phyloP scores from a whole-genome alignment of 2,113 vertebrate species.

The Calidris pugnax region DNA sequence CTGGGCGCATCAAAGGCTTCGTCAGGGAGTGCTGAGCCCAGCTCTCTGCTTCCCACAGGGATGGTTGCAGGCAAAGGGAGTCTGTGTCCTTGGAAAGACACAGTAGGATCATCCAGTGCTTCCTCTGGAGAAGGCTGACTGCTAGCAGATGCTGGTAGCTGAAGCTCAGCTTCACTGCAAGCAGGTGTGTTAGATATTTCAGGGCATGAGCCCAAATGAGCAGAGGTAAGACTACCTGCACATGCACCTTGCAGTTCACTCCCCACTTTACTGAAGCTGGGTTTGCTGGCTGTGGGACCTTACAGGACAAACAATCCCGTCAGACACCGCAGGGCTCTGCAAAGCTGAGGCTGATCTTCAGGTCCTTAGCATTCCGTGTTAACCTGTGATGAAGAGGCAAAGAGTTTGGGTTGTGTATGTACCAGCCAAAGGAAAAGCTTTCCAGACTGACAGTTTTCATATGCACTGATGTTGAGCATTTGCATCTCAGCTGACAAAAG shows the following conservation, averaged over 20 bases:
- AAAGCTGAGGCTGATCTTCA: neutral
- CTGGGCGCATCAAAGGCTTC: neutral
- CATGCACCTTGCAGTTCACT: neutral
- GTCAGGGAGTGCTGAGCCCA: accelerated
- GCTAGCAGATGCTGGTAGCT: neutral
- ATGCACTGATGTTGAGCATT: neutral
- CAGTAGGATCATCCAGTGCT: accelerated
- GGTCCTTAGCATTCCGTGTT: neutral
- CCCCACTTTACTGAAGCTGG: accelerated
- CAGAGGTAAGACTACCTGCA: neutral
- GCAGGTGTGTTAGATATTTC: neutral
- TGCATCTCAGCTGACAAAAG: neutral
- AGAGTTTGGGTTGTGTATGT: neutral
- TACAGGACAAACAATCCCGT: neutral
- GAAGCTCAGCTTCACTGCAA: neutral
- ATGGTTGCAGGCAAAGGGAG: neutral
- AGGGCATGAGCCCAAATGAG: neutral
- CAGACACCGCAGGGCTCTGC: neutral
- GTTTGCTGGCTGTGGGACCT: neutral
- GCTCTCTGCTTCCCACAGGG: neutral
- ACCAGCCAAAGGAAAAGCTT: neutral
- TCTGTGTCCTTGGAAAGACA: accelerated
- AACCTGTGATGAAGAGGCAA: neutral
- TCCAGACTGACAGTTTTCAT: neutral
- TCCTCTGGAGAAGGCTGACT: neutral